phyloP scores from a whole-genome alignment of 2,113 vertebrate species.

The Eretmochelys imbricata region DNA sequence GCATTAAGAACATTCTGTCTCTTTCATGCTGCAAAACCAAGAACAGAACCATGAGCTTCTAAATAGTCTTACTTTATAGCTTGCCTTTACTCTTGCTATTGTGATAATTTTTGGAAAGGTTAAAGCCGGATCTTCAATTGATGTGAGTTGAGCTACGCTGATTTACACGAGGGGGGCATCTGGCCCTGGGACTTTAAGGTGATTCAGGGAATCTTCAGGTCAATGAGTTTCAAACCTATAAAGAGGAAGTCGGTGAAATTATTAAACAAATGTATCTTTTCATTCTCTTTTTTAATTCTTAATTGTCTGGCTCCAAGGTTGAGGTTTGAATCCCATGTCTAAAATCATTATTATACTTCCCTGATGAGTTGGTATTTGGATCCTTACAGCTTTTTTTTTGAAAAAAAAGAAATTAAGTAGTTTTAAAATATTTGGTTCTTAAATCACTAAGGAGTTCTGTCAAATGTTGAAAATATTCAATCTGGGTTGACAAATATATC shows the following conservation, averaged over 20 bases:
- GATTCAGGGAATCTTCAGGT: background rate
- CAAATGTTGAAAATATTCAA: constrained; percentile 3
- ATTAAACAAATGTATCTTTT: background rate
- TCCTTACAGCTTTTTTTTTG: constrained; percentile 13
- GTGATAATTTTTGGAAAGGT: background rate
- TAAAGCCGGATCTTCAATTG: accelerated
- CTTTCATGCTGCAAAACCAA: accelerated
- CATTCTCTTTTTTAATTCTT: background rate
- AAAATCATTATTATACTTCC: constrained; percentile 1
- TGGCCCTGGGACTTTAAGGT: background rate
- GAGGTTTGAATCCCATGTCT: background rate
- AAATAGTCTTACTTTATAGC: background rate
- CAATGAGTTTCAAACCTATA: background rate
- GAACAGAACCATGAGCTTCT: background rate
- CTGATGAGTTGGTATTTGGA: background rate
- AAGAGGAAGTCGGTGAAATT: background rate
- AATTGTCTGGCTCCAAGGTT: background rate
- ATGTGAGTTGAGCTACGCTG: background rate
- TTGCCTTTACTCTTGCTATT: background rate
- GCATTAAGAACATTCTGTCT: accelerated
- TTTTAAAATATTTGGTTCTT: background rate
- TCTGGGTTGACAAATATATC: constrained; percentile 23
- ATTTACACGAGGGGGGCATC: background rate
- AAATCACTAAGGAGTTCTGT: background rate
- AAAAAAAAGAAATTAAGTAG: background rate